phyloP scores from a whole-genome alignment of 2,888 invertebrate genomes.

The Plagodis dolabraria region DNA sequence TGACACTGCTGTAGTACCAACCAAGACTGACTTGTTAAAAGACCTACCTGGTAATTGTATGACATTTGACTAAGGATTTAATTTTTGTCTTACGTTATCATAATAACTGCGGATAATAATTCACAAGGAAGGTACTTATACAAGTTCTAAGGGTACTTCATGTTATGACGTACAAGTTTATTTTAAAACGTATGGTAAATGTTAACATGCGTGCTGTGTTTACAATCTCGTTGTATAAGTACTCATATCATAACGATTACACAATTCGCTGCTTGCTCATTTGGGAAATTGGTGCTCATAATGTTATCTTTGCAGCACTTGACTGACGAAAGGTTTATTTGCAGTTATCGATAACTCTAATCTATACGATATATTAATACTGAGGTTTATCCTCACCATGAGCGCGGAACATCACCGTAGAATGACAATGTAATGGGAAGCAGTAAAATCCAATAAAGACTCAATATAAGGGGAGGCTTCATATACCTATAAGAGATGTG shows the following conservation, averaged over 20 bases:
- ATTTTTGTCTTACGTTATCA: too few relatives aligned
- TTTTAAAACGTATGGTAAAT: conserved; percentile 52
- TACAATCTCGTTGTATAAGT: conserved; percentile 48
- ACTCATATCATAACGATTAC: conserved; percentile 39
- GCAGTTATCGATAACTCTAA: conserved; percentile 44
- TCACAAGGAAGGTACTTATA: conserved; percentile 6
- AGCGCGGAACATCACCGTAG: conserved; percentile 47
- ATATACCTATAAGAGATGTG: not conserved
- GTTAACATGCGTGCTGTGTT: conserved; percentile 50
- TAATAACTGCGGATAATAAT: not conserved
- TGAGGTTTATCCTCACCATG: conserved; percentile 49
- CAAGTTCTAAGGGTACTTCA: too few relatives aligned
- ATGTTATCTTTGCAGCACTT: conserved; percentile 47
- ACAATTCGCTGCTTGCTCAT: conserved; percentile 40
- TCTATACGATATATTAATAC: conserved; percentile 42
- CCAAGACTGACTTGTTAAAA: too few relatives aligned
- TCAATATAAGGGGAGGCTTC: conserved; percentile 18
- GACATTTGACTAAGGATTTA: too few relatives aligned
- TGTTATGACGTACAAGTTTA: conserved; percentile 41
- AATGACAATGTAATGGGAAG: conserved; percentile 40
- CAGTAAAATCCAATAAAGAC: conserved; percentile 56
- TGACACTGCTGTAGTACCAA: too few relatives aligned
- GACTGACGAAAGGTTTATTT: conserved; percentile 47
- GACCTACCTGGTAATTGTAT: too few relatives aligned
- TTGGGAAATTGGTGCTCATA: conserved; percentile 33